These are phyloP conservation scores for Anseranas semipalmata DNA, from an alignment of 2,113 vertebrate genomes.

Conservation along the genomic window DNA sequence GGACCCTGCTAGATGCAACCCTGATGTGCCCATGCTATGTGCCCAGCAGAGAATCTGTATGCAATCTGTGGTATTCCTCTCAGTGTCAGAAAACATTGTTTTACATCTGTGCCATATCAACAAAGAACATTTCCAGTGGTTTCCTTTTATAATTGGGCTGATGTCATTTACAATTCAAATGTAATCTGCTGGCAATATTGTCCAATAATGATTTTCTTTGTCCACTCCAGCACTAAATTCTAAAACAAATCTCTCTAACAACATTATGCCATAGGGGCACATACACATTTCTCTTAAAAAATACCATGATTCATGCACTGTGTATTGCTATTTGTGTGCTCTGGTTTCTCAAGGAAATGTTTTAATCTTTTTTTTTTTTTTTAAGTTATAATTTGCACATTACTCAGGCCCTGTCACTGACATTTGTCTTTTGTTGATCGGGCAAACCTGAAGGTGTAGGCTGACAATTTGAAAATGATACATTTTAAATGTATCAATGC, in stretches of 20 bases:
- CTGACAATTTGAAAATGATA: not conserved
- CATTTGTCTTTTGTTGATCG: not conserved
- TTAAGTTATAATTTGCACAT: not conserved
- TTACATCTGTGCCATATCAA: not conserved
- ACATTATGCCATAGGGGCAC: not conserved
- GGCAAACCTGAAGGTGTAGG: not conserved
- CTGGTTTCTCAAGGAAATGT: not conserved
- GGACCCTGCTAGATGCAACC: not conserved
- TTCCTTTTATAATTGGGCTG: not conserved
- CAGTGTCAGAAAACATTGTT: not conserved
- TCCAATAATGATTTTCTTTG: not conserved
- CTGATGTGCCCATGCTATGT: not conserved
- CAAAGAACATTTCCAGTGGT: not conserved
- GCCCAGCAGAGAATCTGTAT: not conserved
- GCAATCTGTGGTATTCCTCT: not conserved
- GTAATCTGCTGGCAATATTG: not conserved
- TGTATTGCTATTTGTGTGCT: not conserved
- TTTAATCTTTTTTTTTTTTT: not conserved
- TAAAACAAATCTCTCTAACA: not conserved
- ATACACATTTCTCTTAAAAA: conserved; percentile 8
- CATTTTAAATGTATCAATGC: not conserved
- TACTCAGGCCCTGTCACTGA: not conserved
- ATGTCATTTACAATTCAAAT: not conserved
- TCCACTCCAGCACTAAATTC: not conserved
- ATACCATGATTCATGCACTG: not conserved